These are phyloP conservation scores for Hesperia comma DNA, from an alignment of 2,888 invertebrate species.

Conservation along the genomic window DNA sequence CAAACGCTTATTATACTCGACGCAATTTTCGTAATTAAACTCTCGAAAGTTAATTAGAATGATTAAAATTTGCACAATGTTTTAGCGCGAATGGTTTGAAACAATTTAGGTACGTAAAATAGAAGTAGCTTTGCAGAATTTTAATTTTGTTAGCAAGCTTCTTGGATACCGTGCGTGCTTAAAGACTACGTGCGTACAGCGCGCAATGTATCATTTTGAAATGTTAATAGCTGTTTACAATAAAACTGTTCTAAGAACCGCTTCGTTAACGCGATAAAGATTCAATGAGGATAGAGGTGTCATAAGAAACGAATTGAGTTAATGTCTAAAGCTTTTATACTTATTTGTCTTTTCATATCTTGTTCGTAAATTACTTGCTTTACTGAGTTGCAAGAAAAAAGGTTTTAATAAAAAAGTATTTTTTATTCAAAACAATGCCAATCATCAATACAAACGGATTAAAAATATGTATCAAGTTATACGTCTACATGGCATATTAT, in stretches of 20 bases:
- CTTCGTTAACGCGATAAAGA: slow-evolving; percentile 35
- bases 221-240: slow-evolving; percentile 37
- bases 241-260: slow-evolving; percentile 34
- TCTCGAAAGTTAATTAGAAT: not conserved
- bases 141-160: slow-evolving; percentile 19
- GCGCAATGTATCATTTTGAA: slow-evolving; percentile 35
- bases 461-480: too few species aligned
- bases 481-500: too few species aligned
- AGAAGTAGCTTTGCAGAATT: slow-evolving; percentile 24
- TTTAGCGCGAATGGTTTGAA: not conserved
- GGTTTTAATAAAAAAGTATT: too few species aligned
- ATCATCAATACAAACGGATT: too few species aligned
- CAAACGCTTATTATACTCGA: too few species aligned
- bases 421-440: too few species aligned
- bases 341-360: not conserved
- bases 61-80: too few species aligned
- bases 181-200: slow-evolving; percentile 20
- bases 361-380: too few species aligned
- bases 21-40: not conserved
- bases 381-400: too few species aligned
- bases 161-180: slow-evolving; percentile 16
- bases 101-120: not conserved
- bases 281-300: slow-evolving; percentile 22
- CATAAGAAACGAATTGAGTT: slow-evolving; percentile 10
- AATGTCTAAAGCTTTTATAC: not conserved